Percentiles rank a stretch among this genome's conserved stretches.
These are phyloP conservation scores for Blennius ocellaris DNA, from an alignment of 2,113 vertebrate species.

Conservation along the genomic window DNA sequence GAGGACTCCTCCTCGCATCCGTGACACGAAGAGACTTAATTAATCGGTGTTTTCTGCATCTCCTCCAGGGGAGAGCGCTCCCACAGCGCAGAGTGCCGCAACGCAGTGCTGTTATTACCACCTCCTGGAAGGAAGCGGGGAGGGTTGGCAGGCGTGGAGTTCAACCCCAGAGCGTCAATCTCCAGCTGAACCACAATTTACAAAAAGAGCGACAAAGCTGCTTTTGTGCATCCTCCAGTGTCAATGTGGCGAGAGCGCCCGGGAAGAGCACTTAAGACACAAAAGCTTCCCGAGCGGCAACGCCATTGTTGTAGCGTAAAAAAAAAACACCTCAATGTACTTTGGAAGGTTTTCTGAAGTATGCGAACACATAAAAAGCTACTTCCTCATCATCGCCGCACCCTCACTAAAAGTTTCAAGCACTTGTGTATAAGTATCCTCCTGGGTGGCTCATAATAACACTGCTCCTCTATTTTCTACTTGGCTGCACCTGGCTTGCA, in stretches of 20 bases:
- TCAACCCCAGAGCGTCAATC: conserved; percentile 13
- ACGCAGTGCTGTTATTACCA: conserved; percentile 52
- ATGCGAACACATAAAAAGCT: neutral
- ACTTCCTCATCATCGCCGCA: neutral
- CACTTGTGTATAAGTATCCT: conserved; percentile 43
- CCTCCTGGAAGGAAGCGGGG: conserved; percentile 12
- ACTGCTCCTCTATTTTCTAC: conserved; percentile 64
- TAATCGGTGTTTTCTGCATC: conserved; percentile 35
- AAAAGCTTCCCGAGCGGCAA: conserved; percentile 28
- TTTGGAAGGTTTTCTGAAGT: conserved; percentile 35
- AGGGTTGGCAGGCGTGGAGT: conserved; percentile 34
- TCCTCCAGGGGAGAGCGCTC: conserved; percentile 29
- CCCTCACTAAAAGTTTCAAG: conserved; percentile 31
- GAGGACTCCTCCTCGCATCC: conserved; percentile 7
- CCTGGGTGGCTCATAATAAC: conserved; percentile 51
- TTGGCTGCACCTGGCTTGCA: conserved; percentile 53
- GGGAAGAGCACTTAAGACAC: conserved; percentile 21
- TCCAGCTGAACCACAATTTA: neutral
- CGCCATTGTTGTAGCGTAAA: conserved; percentile 20
- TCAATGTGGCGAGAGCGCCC: neutral
- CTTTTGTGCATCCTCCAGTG: conserved; percentile 23
- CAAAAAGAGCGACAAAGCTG: neutral
- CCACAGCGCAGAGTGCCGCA: conserved; percentile 31
- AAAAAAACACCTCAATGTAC: conserved; percentile 36
- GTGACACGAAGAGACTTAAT: conserved; percentile 57